Base-by-base conservation (phyloP, 2,797 vertebrate genomes). In the Rhinella marina region DNA sequence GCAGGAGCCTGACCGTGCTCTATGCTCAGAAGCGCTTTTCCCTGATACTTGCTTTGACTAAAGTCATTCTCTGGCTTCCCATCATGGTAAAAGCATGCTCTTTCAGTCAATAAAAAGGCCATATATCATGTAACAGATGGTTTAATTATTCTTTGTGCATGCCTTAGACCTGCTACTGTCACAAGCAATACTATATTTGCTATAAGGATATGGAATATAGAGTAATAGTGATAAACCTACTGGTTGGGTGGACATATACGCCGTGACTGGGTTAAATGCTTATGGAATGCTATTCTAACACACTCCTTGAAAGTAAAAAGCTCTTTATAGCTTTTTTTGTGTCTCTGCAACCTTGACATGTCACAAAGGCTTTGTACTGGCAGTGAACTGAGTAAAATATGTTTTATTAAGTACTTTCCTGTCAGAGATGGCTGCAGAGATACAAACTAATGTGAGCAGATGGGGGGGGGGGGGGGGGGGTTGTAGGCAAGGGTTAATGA, bases 11-110 rank as follows among this genome's bases (percentile, higher is more conserved):
- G 29, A 89, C 92, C 0, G 94, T 95, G 90, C 94, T 94, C 87
- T 95, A 97, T 48, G 98, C 98, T 21, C 98, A 99, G 92, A 98
- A 97, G 92, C 97, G 98, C 57, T 99, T 99, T 92, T 97, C 98
- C 0, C 93, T 99, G 92, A 95, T 99, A 88, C 94, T 99, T 84
- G 97, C 97, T 0, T 91, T 98, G 85, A 93, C 96, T 7, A 96
- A 97, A 92, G 95, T 96, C 66, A 64, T 96, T 87, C 93, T 99
- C 19, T 99, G 98, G 98, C 98, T 99, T 93, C 98, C 98, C 5
- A 96, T 98, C 94, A 99, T 99, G 98, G 98, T 99, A 95, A 98
- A 94, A 80, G 21, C 59, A 57, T 86, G 52, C 57, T 84, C 62
- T 86, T 66, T 80, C 61, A 76, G 32, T 12, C 59, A 82, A 75